Conservation (phyloP, 2,888 invertebrate species). For the Cataglyphis livida region DNA sequence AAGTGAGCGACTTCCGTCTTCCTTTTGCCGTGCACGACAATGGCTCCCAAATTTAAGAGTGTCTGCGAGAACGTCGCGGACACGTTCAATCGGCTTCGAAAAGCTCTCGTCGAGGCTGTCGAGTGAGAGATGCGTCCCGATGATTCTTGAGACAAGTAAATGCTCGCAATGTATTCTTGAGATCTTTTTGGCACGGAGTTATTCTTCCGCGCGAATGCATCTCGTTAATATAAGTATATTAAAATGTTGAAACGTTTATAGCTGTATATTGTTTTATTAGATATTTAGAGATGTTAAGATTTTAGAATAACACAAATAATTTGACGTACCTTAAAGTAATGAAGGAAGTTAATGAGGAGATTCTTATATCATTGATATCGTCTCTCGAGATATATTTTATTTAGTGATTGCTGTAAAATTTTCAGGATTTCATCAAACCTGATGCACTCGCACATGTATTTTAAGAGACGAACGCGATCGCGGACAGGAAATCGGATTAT, state of each 20-base stretch:
- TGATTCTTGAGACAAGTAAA: slow-evolving; percentile 19
- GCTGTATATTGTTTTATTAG: not conserved
- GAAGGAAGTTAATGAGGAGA: not conserved
- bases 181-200: not conserved
- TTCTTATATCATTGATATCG: not conserved
- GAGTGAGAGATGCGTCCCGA: not conserved
- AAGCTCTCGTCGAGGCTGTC: slow-evolving; percentile 13
- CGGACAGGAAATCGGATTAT: slow-evolving; percentile 44
- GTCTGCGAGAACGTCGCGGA: slow-evolving; percentile 65
- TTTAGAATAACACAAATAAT: not conserved
- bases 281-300: not conserved
- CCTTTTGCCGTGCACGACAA: slow-evolving; percentile 79
- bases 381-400: not conserved
- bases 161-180: not conserved
- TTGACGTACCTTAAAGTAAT: not conserved
- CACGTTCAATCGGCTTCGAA: slow-evolving; percentile 40
- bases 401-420: slow-evolving; percentile 6
- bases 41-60: slow-evolving; percentile 82
- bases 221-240: not conserved
- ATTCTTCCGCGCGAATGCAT: not conserved
- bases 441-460: slow-evolving; percentile 9
- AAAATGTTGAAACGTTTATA: not conserved
- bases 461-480: slow-evolving; percentile 22
- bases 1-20: slow-evolving; percentile 83
- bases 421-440: slow-evolving; percentile 1